phyloP scores from a whole-genome alignment of 92 coral and sea anemone species.

The Plumapathes pennacea region DNA sequence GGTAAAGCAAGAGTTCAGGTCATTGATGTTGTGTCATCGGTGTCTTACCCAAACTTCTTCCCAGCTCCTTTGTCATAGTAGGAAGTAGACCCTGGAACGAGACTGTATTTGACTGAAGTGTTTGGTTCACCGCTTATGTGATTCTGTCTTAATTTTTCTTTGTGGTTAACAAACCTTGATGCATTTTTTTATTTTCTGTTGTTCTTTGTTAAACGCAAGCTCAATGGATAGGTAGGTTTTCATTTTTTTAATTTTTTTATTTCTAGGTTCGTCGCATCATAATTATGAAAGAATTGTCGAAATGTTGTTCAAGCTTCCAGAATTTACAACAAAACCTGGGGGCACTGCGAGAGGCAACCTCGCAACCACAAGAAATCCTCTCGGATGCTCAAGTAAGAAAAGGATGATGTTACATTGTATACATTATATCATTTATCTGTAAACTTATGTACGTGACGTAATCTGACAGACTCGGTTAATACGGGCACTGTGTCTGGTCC shows the following conservation, averaged over 20 bases:
- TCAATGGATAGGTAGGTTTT: background rate
- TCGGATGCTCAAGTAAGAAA: conserved; percentile 49
- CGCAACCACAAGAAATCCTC: conserved; percentile 34
- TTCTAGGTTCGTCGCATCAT: conserved; percentile 49
- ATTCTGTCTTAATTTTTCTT: background rate
- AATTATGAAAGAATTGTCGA: conserved; percentile 31
- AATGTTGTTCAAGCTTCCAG: conserved; percentile 46
- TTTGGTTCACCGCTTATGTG: background rate
- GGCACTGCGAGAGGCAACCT: conserved; percentile 45
- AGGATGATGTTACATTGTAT: too few relatives aligned
- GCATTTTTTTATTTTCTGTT: background rate
- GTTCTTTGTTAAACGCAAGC: background rate
- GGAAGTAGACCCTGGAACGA: too few relatives aligned
- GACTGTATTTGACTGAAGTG: background rate
- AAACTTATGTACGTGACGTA: too few relatives aligned
- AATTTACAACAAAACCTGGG: conserved; percentile 49
- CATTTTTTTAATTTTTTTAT: background rate
- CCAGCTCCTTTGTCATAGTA: background rate
- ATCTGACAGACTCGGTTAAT: too few relatives aligned
- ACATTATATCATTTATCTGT: too few relatives aligned
- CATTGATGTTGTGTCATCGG: background rate
- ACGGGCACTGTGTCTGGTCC: too few relatives aligned
- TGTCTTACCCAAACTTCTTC: background rate
- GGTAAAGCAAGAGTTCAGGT: conserved; percentile 15
- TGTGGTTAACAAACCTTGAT: background rate